These are phyloP conservation scores for Zophobas morio DNA, from an alignment of 1,140 invertebrate species.

Conservation along the genomic window DNA sequence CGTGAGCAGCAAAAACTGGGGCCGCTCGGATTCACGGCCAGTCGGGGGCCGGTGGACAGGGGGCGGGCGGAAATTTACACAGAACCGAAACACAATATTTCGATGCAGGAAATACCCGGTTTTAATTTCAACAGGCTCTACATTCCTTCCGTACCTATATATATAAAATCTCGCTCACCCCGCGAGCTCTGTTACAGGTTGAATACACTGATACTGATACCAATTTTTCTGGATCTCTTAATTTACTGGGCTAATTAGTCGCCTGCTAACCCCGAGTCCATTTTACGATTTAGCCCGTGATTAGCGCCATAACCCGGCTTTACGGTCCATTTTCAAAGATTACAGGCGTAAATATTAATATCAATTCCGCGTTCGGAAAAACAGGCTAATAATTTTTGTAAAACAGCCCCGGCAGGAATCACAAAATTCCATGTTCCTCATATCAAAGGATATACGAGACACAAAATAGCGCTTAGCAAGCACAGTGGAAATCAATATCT, in stretches of 20 bases:
- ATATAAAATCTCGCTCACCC: no score
- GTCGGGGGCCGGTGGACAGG: no score
- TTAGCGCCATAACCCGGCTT: conserved; percentile 11
- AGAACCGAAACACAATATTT: no score
- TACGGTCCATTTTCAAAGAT: conserved; percentile 31
- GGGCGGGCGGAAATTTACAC: no score
- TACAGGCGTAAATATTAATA: conserved; percentile 13
- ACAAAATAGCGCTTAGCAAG: conserved; percentile 50
- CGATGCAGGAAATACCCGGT: no score
- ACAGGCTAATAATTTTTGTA: conserved; percentile 30
- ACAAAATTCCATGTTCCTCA: conserved; percentile 44
- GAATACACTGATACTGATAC: neutral
- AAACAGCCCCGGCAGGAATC: conserved; percentile 25
- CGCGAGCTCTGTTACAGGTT: no score
- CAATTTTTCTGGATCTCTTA: neutral
- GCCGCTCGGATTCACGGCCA: no score
- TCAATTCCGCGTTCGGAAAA: conserved; percentile 26
- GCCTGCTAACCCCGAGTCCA: neutral
- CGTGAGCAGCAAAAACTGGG: no score
- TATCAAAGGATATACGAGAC: conserved; percentile 50
- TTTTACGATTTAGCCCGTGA: conserved; percentile 11
- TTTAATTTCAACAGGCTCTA: no score
- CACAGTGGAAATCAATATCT: conserved; percentile 43
- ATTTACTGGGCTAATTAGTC: neutral
- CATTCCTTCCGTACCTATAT: no score